These are phyloP conservation scores for Mobula birostris DNA, from an alignment of 2,113 vertebrate species.

Conservation along the genomic window DNA sequence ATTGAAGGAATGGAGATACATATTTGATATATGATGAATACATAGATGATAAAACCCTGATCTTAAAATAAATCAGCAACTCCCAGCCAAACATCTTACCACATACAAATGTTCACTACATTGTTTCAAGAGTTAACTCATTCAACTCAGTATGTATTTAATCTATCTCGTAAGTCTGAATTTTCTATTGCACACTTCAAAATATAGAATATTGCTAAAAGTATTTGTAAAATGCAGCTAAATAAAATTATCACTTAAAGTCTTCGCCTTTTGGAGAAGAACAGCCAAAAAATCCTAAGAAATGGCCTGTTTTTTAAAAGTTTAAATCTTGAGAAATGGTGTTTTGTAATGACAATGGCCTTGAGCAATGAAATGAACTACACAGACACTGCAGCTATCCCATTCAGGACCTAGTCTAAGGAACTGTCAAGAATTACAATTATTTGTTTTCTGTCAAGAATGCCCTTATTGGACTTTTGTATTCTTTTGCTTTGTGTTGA, in stretches of 20 bases:
- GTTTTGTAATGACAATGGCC: background rate
- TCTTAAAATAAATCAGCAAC: background rate
- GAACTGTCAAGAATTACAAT: background rate
- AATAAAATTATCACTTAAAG: background rate
- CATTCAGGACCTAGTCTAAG: background rate
- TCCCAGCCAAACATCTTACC: background rate
- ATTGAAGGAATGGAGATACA: background rate
- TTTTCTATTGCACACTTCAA: background rate
- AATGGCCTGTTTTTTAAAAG: background rate
- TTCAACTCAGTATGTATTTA: background rate
- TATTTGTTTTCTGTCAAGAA: background rate
- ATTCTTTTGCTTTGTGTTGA: background rate
- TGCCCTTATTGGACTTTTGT: background rate
- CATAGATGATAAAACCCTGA: background rate
- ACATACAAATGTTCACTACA: background rate
- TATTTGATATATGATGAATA: background rate
- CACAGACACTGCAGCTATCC: no score
- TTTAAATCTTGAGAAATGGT: background rate
- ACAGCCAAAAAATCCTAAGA: background rate
- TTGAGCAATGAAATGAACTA: conserved; percentile 22
- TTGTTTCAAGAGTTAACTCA: background rate
- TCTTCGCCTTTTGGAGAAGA: background rate
- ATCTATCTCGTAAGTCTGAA: background rate
- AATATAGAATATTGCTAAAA: background rate
- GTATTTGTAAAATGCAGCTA: background rate